Base-by-base conservation (phyloP, 2,797 vertebrate species). In the Lycodopsis pacificus region DNA sequence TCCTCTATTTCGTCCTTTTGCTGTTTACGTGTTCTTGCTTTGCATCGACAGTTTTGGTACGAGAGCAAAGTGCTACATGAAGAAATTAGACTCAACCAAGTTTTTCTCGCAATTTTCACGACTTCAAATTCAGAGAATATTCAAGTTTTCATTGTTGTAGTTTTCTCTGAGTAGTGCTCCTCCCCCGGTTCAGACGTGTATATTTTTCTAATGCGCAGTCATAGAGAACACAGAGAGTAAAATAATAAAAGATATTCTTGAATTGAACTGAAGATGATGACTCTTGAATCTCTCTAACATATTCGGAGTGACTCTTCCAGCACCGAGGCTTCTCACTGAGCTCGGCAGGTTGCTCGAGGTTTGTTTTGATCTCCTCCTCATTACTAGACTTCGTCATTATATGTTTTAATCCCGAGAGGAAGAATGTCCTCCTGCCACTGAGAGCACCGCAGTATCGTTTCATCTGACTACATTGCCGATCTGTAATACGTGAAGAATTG, bases 361-460 rank as follows among this genome's bases (percentile, higher is more conserved):
- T 19, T n/a, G 48, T 14, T 40, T 30, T n/a, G 40, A 76, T 49
- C 46, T 63, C 30, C 49, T 57, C 22, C 32, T 56, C 59, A 53
- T 34, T 58, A 32, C 53, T 19, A 36, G 38, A 59, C 62, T 44
- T 67, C 13, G 62, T 77, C 36, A 14, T 71, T 6, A n/a, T 38
- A 12, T 48, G 15, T 66, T 51, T 57, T 19, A 75, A 77, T 74
- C 76, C 71, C 46, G 2, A 48, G 71, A 53, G 14, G 56, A 44
- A 56, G n/a, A 63, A 38, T 64, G 63, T 77, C 53, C 25, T 4
- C 36, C 57, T 66, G 32, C 70, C 51, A 36, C 42, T 63, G 65
- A 57, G 76, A 77, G 19, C 32, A 62, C 79, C 10, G 65, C 10
- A 0, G 6, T 65, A 57, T 75, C 11, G 59, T 48, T 48, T 36